Base-by-base conservation (phyloP, 2,888 invertebrate genomes). In the Agrotis puta region DNA sequence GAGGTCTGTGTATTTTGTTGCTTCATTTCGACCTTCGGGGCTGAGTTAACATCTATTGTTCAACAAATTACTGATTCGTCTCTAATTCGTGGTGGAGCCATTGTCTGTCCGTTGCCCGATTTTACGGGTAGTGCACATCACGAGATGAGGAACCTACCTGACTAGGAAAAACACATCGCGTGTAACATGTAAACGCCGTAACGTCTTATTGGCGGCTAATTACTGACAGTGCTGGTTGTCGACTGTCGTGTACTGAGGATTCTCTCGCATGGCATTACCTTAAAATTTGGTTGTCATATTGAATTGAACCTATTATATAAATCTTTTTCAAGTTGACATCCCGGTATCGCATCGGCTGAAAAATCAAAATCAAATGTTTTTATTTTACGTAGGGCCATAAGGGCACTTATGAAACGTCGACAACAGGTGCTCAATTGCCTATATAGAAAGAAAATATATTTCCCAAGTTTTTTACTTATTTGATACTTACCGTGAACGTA, bases 11-110 rank as follows among this genome's bases (percentile, higher is more conserved):
- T 87, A 83, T 89, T 85, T 84, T 83, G 88, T 94, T 93, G 87
- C 92, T 82, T 86, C 91, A 92, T 87, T 85, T 83, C 89, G 89
- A 91, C 95, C 95, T 95, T 95, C 94, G 88, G 89, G 92, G 90
- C 89, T 93, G 92, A 91, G 92, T 93, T 93, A 92, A 89, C 92
- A 89, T 91, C 92, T 91, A 95, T 95, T 95, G 95, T 95, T 94
- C 84, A 90, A 89, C 86, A 92, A 94, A 94, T 93, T 91, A 91
- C 91, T 91, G 90, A 92, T 92, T 93, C 90, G 92, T 91, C 93
- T 91, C 92, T 94, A 94, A 94, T 94, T 93, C 88, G 91, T 90
- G 88, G 89, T 90, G 88, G 84, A 87, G 70, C 93, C 86, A 95
- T 95, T 95, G 95, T 95, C 91, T 93, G 88, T 83, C 88, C 89